Base-by-base conservation (phyloP, 2,888 invertebrate species). In the Agrotis exclamationis region DNA sequence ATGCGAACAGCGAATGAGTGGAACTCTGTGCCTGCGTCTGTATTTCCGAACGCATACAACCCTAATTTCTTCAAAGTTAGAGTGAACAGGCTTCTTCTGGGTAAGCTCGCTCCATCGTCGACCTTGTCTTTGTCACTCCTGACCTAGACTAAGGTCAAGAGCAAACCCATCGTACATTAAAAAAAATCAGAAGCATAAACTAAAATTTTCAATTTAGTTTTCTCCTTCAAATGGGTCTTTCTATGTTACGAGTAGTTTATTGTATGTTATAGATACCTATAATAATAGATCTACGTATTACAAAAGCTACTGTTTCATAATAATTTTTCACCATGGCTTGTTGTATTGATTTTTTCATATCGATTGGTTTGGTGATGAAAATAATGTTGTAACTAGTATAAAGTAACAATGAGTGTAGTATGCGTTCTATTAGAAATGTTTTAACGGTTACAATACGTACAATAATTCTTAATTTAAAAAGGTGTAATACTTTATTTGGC, bases 351-450 rank as follows among this genome's bases (percentile, higher is more conserved):
- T 63, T 63, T 56, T 24, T 24, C 6, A 20, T 48, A 28, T 58
- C 20, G 28, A 39, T 58, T 57, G 39, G n/a, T 60, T 53, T 47
- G 20, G 13, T 24, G 45, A 66, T 60, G 60, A 51, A 56, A 51
- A 74, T 39, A 66, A 51, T 51, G 45, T 66, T 66, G 54, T 48
- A 74, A 66, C 14, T 56, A 56, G 47, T 56, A 47, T 54, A 39
- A n/a, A n/a, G 13, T 14, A 62, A 56, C 22, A 45, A 72, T 56
- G 59, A 47, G 45, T 51, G 16, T 16, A 20, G 44, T 20, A 24
- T n/a, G 5, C 16, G 33, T 33, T 62, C 48, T 60, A 14, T 39
- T 66, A 50, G 24, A 45, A 20, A 60, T n/a, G 18, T 33, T 74
- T 73, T 60, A n/a, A 39, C 60, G 66, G 24, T 62, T 62, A 2